These are phyloP conservation scores for Cyaniris semiargus DNA, from an alignment of 2,888 invertebrate genomes.

Conservation along the genomic window DNA sequence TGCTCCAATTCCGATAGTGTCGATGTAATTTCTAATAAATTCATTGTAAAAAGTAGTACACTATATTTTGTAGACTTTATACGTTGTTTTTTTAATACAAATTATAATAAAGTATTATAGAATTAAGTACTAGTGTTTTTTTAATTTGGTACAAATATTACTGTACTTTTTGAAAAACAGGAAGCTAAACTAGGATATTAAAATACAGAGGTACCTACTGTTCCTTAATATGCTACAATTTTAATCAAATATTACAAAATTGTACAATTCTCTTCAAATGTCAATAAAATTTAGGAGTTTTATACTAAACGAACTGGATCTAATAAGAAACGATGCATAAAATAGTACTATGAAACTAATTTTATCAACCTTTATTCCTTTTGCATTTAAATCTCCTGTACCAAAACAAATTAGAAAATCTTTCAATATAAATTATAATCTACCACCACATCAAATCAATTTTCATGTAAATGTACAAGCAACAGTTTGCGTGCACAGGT, in stretches of 20 bases:
- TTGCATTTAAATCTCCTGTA: not conserved
- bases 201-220: too few species aligned
- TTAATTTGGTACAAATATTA: not conserved
- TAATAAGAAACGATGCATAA: too few species aligned
- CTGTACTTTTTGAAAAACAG: too few species aligned
- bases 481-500: constrained; percentile 20
- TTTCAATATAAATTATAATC: constrained; percentile 8
- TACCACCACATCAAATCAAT: constrained; percentile 15
- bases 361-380: not conserved
- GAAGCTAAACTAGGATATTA: too few species aligned
- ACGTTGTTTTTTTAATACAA: constrained; percentile 1
- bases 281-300: too few species aligned
- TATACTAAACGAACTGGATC: too few species aligned
- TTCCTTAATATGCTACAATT: too few species aligned
- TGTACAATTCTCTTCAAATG: too few species aligned
- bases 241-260: too few species aligned
- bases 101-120: constrained; percentile 19
- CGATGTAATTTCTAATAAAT: not conserved
- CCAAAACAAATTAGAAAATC: constrained; percentile 2
- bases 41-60: not conserved
- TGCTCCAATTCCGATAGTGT: not conserved
- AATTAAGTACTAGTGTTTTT: not conserved
- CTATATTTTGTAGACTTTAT: constrained; percentile 11
- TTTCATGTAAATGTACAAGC: constrained; percentile 9
- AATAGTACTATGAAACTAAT: not conserved